phyloP scores from a whole-genome alignment of 2,888 invertebrate genomes.

The Parnassius glacialis region DNA sequence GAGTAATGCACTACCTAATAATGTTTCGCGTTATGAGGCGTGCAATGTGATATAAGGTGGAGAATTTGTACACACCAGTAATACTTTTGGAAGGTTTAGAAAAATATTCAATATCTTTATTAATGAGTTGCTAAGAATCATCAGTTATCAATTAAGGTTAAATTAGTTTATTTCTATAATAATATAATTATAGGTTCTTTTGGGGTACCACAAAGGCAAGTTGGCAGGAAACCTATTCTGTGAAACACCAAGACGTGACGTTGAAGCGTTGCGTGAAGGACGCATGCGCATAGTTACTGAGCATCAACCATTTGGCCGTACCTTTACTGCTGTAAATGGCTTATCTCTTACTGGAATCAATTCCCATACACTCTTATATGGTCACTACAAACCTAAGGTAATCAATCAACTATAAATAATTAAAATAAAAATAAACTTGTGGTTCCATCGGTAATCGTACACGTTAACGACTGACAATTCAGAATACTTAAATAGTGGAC shows the following conservation, averaged over 20 bases:
- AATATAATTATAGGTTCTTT: constrained; percentile 53
- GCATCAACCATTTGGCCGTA: constrained; percentile 77
- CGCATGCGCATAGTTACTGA: constrained; percentile 80
- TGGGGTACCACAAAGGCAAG: constrained; percentile 84
- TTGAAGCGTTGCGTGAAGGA: constrained; percentile 74
- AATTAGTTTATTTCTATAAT: no score
- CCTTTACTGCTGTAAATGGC: constrained; percentile 56
- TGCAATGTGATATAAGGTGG: constrained; percentile 32
- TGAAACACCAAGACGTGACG: constrained; percentile 75
- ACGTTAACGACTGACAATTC: no score
- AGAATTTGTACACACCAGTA: no score
- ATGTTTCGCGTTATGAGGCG: constrained; percentile 54
- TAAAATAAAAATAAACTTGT: no score
- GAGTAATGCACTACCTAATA: no score
- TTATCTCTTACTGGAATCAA: constrained; percentile 58
- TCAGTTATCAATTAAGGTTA: no score
- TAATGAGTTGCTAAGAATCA: no score
- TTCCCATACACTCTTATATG: constrained; percentile 55
- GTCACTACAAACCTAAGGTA: constrained; percentile 43
- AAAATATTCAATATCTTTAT: no score
- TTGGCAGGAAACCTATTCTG: constrained; percentile 89
- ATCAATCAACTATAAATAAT: not conserved
- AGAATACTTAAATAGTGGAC: no score
- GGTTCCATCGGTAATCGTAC: no score
- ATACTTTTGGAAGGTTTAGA: no score